Conservation (phyloP, 2,888 invertebrate genomes). For the Chymomyza fuscimana region DNA sequence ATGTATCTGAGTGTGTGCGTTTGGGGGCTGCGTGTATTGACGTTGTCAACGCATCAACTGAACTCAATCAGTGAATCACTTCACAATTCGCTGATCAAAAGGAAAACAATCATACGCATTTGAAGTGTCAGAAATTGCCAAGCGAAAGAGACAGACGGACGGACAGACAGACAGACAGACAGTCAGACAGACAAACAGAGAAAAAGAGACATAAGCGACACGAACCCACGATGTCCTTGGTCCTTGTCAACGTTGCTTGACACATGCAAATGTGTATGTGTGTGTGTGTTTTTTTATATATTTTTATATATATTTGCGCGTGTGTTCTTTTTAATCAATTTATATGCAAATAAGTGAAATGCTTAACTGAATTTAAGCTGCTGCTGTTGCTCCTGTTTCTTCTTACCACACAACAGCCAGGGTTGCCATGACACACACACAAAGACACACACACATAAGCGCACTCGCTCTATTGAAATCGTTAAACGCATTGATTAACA, state of each 20-base stretch:
- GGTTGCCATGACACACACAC: not conserved
- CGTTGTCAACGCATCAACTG: conserved; percentile 70
- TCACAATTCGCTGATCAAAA: conserved; percentile 76
- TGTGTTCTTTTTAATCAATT: conserved; percentile 74
- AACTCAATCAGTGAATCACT: conserved; percentile 76
- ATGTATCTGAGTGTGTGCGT: conserved; percentile 10
- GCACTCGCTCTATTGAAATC: conserved; percentile 65
- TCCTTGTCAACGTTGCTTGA: conserved; percentile 52
- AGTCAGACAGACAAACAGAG: conserved; percentile 1
- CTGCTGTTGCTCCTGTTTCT: not conserved
- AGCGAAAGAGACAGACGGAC: conserved; percentile 6
- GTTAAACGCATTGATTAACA: conserved; percentile 72
- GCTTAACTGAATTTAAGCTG: conserved; percentile 71
- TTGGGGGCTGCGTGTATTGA: conserved; percentile 40
- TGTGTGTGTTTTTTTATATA: not conserved
- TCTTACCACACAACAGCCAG: not conserved
- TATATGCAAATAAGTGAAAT: conserved; percentile 77
- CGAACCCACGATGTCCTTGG: not conserved
- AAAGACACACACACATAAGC: not conserved
- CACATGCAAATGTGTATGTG: conserved; percentile 48
- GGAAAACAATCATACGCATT: conserved; percentile 76
- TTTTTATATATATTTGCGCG: conserved; percentile 26
- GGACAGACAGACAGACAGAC: conserved; percentile 5
- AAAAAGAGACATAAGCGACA: conserved; percentile 3
- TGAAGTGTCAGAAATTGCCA: conserved; percentile 74